Evolutionary conservation across 2,797 vertebrate species (phyloP), one percentile per base, ranked within the genome.

Genomic region (Meda fulgida): DNA sequence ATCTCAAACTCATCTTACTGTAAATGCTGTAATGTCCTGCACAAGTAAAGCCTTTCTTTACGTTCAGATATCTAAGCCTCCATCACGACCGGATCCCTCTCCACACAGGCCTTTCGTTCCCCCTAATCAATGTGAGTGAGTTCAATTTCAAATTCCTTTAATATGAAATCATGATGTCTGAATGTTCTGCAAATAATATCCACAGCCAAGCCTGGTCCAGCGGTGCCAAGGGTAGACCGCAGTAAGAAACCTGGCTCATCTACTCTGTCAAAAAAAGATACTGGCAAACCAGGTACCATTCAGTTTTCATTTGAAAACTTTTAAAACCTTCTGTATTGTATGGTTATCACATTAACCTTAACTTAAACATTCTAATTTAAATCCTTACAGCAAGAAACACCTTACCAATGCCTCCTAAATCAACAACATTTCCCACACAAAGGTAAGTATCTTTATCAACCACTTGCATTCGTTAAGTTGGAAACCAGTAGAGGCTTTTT

Each of bases 201-300:
- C 80, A 67, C 58, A 80, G 80, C 3, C 11, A 92, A 88, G 58
- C 82, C 87, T 21, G 26, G 36, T 34, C 65, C 36, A 4, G 86
- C 91, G 53, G 87, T 93, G 73, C 96, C 96, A 86, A 92, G 87
- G 0, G 89, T 97, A 76, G 96, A 97, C 91, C 94, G 96, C 89
- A 96, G 93, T 88, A 96, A 92, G 5, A 97, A 97, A 69, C 96
- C 96, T 31, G 73, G 23, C 53, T 65, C 66, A 9, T 8, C 34
- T 48, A 1, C 1, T 3, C 1, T 29, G 48, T 14, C 60, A 16
- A 87, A 75, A 43, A 85, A 16, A 34, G 6, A 67, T 3, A 0
- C 5, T 9, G 2, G 34, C 9, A 91, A 87, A 78, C 26, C 60
- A 88, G 85, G 88, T 91, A 90, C 9, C 53, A 19, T 78, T 51